A percentile compares a stretch with the other conserved stretches of the same genome.
Evolutionary conservation across 1,140 invertebrate genomes (phyloP).

Genomic region (Tenebrio molitor): DNA sequence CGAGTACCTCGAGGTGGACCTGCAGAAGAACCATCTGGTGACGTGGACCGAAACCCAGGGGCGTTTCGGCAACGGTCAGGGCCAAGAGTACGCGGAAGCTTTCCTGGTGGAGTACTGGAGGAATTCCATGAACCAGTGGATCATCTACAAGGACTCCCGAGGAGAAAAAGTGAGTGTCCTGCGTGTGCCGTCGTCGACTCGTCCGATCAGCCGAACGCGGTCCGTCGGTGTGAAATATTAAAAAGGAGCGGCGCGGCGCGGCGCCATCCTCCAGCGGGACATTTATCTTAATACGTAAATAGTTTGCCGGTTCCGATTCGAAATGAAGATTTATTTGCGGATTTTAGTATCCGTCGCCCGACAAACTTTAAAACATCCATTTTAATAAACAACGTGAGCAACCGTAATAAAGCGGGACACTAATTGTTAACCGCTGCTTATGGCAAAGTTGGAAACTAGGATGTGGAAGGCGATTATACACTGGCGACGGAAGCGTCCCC

Average conservation of each 20-base stretch:
- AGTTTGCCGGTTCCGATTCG: constrained; percentile 22
- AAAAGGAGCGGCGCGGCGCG: constrained; percentile 1
- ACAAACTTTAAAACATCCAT: constrained; percentile 37
- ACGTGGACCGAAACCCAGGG: constrained; percentile 93
- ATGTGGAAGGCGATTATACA: constrained; percentile 17
- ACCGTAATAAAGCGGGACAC: constrained; percentile 35
- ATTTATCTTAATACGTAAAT: constrained; percentile 50
- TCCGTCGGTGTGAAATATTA: constrained; percentile 15
- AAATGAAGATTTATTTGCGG: constrained; percentile 47
- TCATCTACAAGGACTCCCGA: constrained; percentile 82
- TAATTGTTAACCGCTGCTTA: constrained; percentile 36
- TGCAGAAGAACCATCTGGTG: constrained; percentile 82
- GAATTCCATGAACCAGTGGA: constrained; percentile 77
- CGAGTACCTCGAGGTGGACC: constrained; percentile 90
- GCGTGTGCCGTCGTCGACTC: no score
- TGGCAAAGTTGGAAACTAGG: constrained; percentile 34
- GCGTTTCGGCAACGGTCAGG: constrained; percentile 93
- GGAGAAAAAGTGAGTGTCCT: constrained; percentile 75
- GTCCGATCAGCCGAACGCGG: no score
- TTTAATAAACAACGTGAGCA: constrained; percentile 38
- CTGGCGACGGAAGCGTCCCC: constrained; percentile 16
- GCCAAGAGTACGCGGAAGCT: constrained; percentile 88
- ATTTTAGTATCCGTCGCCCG: constrained; percentile 27
- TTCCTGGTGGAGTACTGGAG: constrained; percentile 91
- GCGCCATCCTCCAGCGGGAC: constrained; percentile 22